Base-by-base conservation (phyloP, 2,797 vertebrate species). In the Cossypha heuglini region DNA sequence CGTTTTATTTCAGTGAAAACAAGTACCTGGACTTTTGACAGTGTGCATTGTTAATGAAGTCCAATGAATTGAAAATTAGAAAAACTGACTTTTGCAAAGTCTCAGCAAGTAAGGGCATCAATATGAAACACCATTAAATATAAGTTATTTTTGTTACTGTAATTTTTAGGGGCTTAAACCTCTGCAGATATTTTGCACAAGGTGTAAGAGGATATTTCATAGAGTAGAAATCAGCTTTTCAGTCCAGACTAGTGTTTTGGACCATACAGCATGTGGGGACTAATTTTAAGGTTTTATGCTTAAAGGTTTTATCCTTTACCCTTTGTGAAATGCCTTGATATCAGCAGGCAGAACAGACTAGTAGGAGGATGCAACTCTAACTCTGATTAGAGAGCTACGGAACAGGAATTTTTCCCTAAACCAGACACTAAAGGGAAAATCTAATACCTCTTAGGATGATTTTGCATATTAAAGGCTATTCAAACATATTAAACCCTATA, bases 51-150 rank as follows among this genome's bases (percentile, higher is more conserved):
- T 11, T 63, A 20, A 43, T 52, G 28, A 52, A 43, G 26, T 52
- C 20, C 38, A 77, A 3, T 43, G 25, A 52, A 63, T 6, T 0
- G 0, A 63, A 52, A 63, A 35, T 12, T 20, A 35, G n/a, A 52
- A 63, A 77, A 77, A 31, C 1, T 24, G 12, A 54, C 26, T 63
- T 77, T 19, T 24, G 25, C 20, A 43, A 63, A 43, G n/a, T 43
- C 25, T 35, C 38, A 63, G 48, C 13, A 77, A 15, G 7, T 22
- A 16, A 52, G 16, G 25, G n/a, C 16, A 43, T 19, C n/a, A 52
- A 35, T 31, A 43, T 35, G 10, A 54, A 77, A 19, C 4, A 19
- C 4, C 8, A 77, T 20, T 63, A 54, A 43, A 40, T 63, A 10
- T 29, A 52, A 52, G 12, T 43, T 54, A 42, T 20, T 71, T 52